Base-by-base conservation (phyloP, 2,888 invertebrate genomes). In the Acrobasis consociella region DNA sequence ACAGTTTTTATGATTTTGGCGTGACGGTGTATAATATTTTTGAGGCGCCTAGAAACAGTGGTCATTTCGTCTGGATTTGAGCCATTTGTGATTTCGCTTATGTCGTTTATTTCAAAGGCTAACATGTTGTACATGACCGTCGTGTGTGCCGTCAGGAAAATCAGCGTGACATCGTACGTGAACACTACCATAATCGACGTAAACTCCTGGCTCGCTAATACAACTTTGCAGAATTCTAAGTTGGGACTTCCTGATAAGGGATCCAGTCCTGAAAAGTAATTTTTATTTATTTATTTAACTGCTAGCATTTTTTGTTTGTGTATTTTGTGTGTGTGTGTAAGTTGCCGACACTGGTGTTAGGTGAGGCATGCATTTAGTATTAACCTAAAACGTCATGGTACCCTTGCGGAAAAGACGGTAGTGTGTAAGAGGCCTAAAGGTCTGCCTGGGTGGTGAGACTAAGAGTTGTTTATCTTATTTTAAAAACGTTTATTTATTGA, bases 91-190 rank as follows among this genome's bases (percentile, higher is more conserved):
- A 42, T 42, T 31, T 58, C 13, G 5, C 5, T 63, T 31, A 78
- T 72, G 53, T 39, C 65, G 5, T 60, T 66, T 64, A 76, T 68
- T 5, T 82, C 82, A 65, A 74, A 66, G 56, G 64, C 61, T 2
- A 80, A 73, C 0, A 80, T 70, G 61, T 72, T 67, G 49, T 72
- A 80, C 65, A 78, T 71, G 9, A 69, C 64, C 2, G 81, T 73
- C 0, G 77, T 77, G 46, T 82, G 79, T 11, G 75, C 72, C 22
- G 78, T 75, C 3, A 81, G 60, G 22, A 82, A 78, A 5, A 82
- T 64, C 31, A 80, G 63, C 0, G 70, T 68, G 9, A 69, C 67
- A 61, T 80, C 79, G 56, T 75, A 80, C 16, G 72, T 72, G 8
- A 56, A 64, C 2, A 78, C 72, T 1, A 58, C 66, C 1, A 76